A percentile compares a stretch with the other conserved stretches of the same genome.
These are phyloP conservation scores for Dioctria linearis DNA, from an alignment of 2,888 invertebrate species.

Conservation along the genomic window DNA sequence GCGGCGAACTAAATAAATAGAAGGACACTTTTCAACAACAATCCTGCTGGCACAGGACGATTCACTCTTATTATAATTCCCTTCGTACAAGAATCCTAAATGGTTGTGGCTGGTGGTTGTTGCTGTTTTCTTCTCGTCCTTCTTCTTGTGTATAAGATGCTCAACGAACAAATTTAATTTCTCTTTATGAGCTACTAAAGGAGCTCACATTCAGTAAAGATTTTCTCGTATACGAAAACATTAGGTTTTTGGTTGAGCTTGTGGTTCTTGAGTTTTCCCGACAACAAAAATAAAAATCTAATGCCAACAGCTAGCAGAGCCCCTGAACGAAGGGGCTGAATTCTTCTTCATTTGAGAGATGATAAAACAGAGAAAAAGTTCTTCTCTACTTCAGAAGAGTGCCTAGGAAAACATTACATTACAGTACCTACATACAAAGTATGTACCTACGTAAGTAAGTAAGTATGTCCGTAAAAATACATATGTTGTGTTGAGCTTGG, in stretches of 20 bases:
- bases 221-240: constrained; percentile 26
- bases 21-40: constrained; percentile 26
- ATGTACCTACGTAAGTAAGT: neutral
- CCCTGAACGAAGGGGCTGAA: constrained; percentile 29
- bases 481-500: neutral
- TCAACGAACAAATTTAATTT: constrained; percentile 44
- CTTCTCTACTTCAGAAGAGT: neutral
- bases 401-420: neutral
- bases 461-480: constrained; percentile 20
- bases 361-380: constrained; percentile 5
- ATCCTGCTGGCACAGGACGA: constrained; percentile 1
- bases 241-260: constrained; percentile 24
- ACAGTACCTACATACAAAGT: neutral
- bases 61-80: constrained; percentile 33
- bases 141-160: neutral
- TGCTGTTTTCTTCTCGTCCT: neutral
- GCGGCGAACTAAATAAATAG: constrained; percentile 35
- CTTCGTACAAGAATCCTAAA: constrained; percentile 22
- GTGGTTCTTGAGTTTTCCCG: constrained; percentile 12
- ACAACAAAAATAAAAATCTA: constrained; percentile 12
- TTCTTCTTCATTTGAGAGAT: constrained; percentile 31
- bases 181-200: constrained; percentile 40
- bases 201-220: constrained; percentile 22
- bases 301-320: constrained; percentile 19
- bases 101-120: neutral